Evolutionary conservation across 2,113 vertebrate genomes (phyloP), one percentile per base, ranked within the genome.

Genomic region (Procapra przewalskii): DNA sequence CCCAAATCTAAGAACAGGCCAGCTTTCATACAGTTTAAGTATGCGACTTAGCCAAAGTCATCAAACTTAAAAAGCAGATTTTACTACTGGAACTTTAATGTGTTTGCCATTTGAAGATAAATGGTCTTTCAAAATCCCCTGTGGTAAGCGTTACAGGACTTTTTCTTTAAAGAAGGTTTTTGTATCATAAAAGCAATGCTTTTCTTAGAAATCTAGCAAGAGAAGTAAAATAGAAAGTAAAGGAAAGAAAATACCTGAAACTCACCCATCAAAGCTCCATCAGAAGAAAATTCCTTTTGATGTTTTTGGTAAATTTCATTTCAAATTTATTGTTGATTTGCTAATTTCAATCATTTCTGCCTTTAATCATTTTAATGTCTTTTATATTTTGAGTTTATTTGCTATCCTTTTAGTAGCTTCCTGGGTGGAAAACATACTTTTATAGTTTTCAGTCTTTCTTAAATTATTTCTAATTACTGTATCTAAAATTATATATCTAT

Each of bases 241-340:
- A 11, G 12, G 25, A 64, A 94, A 89, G 45, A 29, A 60, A 88
- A 92, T n/a, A 83, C 17, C 50, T 82, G 40, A 57, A 90, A 13
- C 16, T 29, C 62, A 55, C 25, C 23, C 11, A 7, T 82, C 80
- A 82, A 82, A 54, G 12, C 80, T 36, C 80, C 50, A 82, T 82
- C 50, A 54, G 80, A 55, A 88, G 88, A 91, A 88, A 94, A 94
- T 75, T 45, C 57, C 29, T 89, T 92, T 31, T 67, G 59, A 79
- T 80, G 23, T 71, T 89, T 89, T 83, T 89, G 57, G 48, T 79
- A 89, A 96, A 94, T 94, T 91, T 96, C 40, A 96, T 40, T 94
- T 91, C 79, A 84, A 36, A 54, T 43, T 19, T 90, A 77, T 40
- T 75, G 64, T 77, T 89, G 88, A 77, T 75, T 89, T 55, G 88